phyloP scores from a whole-genome alignment of 1,140 invertebrate species.

The Rhopalosiphum padi region DNA sequence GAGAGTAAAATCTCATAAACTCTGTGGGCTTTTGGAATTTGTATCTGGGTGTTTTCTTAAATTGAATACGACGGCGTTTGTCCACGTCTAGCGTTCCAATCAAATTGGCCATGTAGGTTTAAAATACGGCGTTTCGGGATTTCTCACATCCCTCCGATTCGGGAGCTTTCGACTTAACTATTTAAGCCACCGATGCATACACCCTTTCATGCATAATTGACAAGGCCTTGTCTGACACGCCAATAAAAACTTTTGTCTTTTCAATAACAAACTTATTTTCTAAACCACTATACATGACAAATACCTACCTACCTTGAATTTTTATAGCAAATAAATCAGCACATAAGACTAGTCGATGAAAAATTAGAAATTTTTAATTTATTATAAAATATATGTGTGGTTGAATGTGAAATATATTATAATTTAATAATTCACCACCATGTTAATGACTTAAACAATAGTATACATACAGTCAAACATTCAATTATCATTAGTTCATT shows the following conservation, averaged over 20 bases:
- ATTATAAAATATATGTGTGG: background rate
- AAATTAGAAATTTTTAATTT: background rate
- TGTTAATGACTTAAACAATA: background rate
- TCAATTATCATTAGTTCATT: background rate
- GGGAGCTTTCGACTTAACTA: background rate
- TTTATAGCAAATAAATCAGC: background rate
- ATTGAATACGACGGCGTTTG: slow-evolving; percentile 20
- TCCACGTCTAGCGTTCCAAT: background rate
- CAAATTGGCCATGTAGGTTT: slow-evolving; percentile 20
- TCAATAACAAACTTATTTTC: background rate
- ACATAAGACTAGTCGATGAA: background rate
- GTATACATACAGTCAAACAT: background rate
- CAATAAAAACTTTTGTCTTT: background rate
- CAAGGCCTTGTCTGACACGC: background rate
- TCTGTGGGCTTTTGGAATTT: background rate
- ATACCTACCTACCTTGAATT: background rate
- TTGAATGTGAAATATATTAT: background rate
- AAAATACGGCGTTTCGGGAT: background rate
- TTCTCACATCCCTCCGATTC: background rate
- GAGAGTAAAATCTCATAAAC: slow-evolving; percentile 15
- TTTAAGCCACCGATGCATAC: background rate
- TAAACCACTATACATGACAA: background rate
- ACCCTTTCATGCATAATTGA: slow-evolving; percentile 29
- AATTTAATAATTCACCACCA: background rate
- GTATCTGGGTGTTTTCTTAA: background rate